These are phyloP conservation scores for Melanaphis sacchari DNA, from an alignment of 1,140 invertebrate species.

Conservation along the genomic window DNA sequence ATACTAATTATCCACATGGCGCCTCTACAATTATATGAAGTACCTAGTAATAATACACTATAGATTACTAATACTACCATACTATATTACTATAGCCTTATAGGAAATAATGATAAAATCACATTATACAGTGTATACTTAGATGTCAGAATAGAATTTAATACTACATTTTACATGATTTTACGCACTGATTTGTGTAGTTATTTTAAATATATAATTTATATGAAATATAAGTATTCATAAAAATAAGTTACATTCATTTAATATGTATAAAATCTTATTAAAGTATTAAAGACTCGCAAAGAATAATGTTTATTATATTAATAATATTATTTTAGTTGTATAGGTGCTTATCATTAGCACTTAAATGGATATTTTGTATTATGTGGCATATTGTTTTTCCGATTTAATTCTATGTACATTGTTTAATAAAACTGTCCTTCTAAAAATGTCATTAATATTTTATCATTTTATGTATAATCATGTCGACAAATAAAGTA, in stretches of 20 bases:
- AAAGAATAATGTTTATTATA: background rate
- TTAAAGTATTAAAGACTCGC: background rate
- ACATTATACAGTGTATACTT: background rate
- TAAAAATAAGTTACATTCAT: background rate
- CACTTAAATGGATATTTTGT: background rate
- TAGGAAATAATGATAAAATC: no score
- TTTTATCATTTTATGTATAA: background rate
- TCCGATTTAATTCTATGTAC: background rate
- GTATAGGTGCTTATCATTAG: background rate
- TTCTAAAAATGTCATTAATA: background rate
- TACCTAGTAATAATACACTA: background rate
- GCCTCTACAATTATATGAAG: background rate
- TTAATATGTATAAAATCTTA: background rate
- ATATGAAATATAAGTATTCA: background rate
- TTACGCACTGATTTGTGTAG: background rate
- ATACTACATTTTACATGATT: background rate
- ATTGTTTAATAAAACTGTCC: constrained; percentile 20
- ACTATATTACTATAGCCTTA: no score
- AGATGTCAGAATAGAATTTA: background rate
- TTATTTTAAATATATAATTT: background rate
- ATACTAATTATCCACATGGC: background rate
- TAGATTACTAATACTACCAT: no score
- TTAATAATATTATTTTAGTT: background rate
- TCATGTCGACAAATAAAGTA: background rate
- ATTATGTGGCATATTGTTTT: background rate